Conservation (phyloP, 2,888 invertebrate genomes). For the Nesidiocoris tenuis region DNA sequence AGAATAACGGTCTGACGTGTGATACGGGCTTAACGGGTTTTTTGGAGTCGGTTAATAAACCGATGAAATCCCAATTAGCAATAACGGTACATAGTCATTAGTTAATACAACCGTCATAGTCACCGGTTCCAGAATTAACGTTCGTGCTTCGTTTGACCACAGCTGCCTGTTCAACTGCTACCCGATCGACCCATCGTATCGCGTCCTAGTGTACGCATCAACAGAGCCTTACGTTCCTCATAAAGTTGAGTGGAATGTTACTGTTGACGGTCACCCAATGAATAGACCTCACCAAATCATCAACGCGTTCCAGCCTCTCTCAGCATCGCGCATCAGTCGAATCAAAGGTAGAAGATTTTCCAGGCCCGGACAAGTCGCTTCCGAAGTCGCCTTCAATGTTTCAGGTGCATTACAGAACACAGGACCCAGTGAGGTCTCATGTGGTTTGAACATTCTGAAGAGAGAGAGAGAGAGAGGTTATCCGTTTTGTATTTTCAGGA, state of each 20-base stretch:
- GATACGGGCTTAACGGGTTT: too few relatives aligned
- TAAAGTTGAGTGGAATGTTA: background rate
- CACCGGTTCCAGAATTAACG: background rate
- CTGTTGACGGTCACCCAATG: background rate
- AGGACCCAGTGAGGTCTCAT: too few relatives aligned
- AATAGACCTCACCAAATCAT: too few relatives aligned
- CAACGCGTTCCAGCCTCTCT: conserved; percentile 5
- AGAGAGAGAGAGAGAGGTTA: too few relatives aligned
- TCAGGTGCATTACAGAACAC: too few relatives aligned
- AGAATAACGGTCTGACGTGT: too few relatives aligned
- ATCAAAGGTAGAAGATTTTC: background rate
- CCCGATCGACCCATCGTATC: background rate
- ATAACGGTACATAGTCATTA: too few relatives aligned
- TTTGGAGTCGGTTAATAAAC: too few relatives aligned
- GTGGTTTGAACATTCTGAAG: too few relatives aligned
- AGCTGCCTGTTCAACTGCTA: conserved; percentile 22
- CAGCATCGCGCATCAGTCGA: conserved; percentile 6
- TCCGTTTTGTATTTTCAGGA: too few relatives aligned
- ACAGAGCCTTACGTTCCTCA: background rate
- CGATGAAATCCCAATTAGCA: too few relatives aligned
- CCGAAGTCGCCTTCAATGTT: background rate
- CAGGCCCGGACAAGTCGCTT: background rate
- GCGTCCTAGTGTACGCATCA: background rate
- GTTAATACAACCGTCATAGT: too few relatives aligned
- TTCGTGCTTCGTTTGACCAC: background rate